Conservation (phyloP, 2,888 invertebrate species). For the Chrysodeixis includens region DNA sequence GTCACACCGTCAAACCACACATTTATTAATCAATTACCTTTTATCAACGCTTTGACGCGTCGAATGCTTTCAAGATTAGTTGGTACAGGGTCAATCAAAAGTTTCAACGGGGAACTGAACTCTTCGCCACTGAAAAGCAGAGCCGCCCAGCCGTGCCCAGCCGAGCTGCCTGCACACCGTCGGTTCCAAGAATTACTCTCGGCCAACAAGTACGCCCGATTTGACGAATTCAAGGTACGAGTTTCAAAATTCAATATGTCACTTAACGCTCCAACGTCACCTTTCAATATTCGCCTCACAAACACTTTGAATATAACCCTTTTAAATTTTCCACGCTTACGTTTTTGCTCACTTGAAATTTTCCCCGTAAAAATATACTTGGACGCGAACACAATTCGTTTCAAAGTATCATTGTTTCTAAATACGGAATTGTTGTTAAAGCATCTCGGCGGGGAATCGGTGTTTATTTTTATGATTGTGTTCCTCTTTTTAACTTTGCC, state of each 20-base stretch:
- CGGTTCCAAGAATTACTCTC: conserved; percentile 73
- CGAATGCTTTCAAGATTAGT: conserved; percentile 81
- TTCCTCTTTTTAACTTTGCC: conserved; percentile 85
- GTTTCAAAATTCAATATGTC: conserved; percentile 84
- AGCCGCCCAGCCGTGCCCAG: conserved; percentile 74
- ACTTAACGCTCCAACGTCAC: conserved; percentile 81
- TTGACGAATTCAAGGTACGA: conserved; percentile 80
- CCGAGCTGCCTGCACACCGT: conserved; percentile 63
- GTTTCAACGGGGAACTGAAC: conserved; percentile 75
- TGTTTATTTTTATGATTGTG: conserved; percentile 81
- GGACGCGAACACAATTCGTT: conserved; percentile 78
- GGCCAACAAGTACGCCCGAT: conserved; percentile 80
- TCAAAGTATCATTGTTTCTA: conserved; percentile 81
- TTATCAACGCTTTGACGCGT: conserved; percentile 81
- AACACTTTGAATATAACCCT: conserved; percentile 84
- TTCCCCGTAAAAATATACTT: conserved; percentile 87
- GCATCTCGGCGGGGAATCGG: conserved; percentile 75
- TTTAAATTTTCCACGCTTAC: conserved; percentile 73
- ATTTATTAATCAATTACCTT: conserved; percentile 79
- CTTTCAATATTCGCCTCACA: conserved; percentile 83
- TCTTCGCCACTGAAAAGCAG: conserved; percentile 75
- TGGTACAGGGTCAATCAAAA: conserved; percentile 83
- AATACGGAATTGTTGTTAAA: conserved; percentile 80
- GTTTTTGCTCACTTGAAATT: conserved; percentile 80
- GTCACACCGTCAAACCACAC: no score